Evolutionary conservation across 2,888 invertebrate genomes (phyloP).

Genomic region (Eumerus sabulonum): DNA sequence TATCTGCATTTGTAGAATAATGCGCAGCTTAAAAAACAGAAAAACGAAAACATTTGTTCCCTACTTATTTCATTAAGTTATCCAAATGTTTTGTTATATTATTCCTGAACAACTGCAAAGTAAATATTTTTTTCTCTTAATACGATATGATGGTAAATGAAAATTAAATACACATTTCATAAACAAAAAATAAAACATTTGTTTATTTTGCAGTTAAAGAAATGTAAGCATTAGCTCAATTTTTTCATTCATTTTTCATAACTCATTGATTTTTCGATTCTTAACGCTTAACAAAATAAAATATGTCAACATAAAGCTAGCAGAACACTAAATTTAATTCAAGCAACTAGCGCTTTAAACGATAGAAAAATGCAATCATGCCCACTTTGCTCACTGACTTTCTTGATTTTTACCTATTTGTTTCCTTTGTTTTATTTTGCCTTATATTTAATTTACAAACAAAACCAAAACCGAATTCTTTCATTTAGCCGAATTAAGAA

Average conservation of each 20-base stretch:
- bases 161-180: too few relatives aligned
- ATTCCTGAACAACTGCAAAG: too few relatives aligned
- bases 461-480: conserved; percentile 52
- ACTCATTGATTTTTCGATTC: neutral
- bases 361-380: too few relatives aligned
- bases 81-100: too few relatives aligned
- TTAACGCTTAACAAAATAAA: conserved; percentile 6
- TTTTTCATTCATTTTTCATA: neutral
- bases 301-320: too few relatives aligned
- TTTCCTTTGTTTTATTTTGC: conserved; percentile 60
- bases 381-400: neutral
- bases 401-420: conserved; percentile 57
- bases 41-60: neutral
- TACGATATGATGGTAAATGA: too few relatives aligned
- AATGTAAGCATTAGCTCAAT: too few relatives aligned
- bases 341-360: too few relatives aligned
- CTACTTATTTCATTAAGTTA: neutral
- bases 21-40: conserved; percentile 53
- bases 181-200: too few relatives aligned
- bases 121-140: too few relatives aligned
- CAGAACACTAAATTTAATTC: too few relatives aligned
- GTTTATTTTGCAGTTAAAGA: too few relatives aligned
- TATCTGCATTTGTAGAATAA: conserved; percentile 31
- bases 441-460: conserved; percentile 63
- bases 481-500: conserved; percentile 74